These are phyloP conservation scores for Aricia agestis DNA, from an alignment of 1,140 invertebrate genomes.

Conservation along the genomic window DNA sequence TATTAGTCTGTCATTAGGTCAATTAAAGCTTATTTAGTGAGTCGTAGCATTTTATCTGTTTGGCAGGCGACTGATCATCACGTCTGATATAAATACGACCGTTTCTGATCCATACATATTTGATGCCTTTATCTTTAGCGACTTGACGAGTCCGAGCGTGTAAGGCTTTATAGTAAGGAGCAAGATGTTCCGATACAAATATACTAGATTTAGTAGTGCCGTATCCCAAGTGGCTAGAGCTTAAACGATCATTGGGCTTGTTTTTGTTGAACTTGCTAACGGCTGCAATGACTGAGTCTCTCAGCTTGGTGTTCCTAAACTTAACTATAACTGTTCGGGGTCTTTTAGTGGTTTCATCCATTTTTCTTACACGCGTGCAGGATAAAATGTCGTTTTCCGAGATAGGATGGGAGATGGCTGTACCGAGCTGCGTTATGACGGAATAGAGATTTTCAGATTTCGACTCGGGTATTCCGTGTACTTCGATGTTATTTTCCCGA, in stretches of 20 bases:
- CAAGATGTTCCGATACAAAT: slow-evolving; percentile 33
- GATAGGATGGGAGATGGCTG: slow-evolving; percentile 21
- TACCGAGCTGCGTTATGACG: slow-evolving; percentile 27
- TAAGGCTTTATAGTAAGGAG: slow-evolving; percentile 24
- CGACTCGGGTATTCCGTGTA: slow-evolving; percentile 33
- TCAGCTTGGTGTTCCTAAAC: too few species aligned
- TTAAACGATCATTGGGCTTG: slow-evolving; percentile 24
- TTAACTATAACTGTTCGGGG: too few species aligned
- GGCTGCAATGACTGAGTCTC: too few species aligned
- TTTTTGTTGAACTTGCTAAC: too few species aligned
- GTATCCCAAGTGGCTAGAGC: slow-evolving; percentile 29
- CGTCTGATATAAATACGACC: neutral
- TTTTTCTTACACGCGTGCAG: slow-evolving; percentile 29
- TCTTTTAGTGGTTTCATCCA: slow-evolving; percentile 15
- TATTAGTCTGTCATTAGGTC: neutral
- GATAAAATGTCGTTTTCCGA: slow-evolving; percentile 22
- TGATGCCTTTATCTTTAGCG: slow-evolving; percentile 30
- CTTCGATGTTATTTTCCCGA: slow-evolving; percentile 34
- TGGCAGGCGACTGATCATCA: slow-evolving; percentile 14
- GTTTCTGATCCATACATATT: slow-evolving; percentile 37
- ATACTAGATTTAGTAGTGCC: slow-evolving; percentile 22
- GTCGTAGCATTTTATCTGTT: slow-evolving; percentile 29
- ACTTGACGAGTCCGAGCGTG: slow-evolving; percentile 30
- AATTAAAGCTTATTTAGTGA: slow-evolving; percentile 21
- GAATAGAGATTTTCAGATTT: slow-evolving; percentile 27